phyloP scores from a whole-genome alignment of 1,140 invertebrate species.

The Plutomurus gul region DNA sequence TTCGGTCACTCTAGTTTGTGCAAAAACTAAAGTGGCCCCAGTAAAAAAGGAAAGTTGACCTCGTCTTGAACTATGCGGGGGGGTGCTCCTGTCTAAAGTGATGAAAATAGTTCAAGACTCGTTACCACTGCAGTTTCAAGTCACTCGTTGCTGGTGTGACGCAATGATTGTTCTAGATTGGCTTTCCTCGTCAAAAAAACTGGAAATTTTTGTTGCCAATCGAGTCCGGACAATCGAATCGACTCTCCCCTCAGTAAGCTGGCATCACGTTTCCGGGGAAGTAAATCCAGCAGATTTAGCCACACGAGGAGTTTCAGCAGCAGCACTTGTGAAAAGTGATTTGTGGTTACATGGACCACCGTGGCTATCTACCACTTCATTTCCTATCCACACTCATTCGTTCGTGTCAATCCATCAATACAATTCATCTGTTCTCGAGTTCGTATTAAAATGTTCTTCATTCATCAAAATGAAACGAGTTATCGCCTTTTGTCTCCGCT shows the following conservation, averaged over 20 bases:
- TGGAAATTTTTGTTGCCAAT: neutral
- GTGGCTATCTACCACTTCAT: neutral
- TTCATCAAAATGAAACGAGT: too few relatives aligned
- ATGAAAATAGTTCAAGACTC: neutral
- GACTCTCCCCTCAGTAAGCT: neutral
- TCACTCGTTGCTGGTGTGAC: neutral
- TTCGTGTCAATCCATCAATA: too few relatives aligned
- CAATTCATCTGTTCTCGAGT: too few relatives aligned
- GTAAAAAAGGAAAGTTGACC: neutral
- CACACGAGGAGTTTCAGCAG: neutral
- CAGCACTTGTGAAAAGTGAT: neutral
- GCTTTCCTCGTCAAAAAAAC: neutral
- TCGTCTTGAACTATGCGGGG: neutral
- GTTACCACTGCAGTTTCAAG: neutral
- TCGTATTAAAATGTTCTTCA: too few relatives aligned
- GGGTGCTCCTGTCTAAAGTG: neutral
- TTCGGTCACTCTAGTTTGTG: neutral
- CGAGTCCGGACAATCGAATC: neutral
- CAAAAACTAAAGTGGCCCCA: neutral
- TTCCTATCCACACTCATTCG: too few relatives aligned
- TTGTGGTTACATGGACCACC: neutral
- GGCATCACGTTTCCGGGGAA: neutral
- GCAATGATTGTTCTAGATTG: neutral
- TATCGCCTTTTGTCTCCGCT: too few relatives aligned
- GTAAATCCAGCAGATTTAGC: conserved; percentile 20